Base-by-base conservation (phyloP, 2,888 invertebrate species). In the Rhodophaea formosa region DNA sequence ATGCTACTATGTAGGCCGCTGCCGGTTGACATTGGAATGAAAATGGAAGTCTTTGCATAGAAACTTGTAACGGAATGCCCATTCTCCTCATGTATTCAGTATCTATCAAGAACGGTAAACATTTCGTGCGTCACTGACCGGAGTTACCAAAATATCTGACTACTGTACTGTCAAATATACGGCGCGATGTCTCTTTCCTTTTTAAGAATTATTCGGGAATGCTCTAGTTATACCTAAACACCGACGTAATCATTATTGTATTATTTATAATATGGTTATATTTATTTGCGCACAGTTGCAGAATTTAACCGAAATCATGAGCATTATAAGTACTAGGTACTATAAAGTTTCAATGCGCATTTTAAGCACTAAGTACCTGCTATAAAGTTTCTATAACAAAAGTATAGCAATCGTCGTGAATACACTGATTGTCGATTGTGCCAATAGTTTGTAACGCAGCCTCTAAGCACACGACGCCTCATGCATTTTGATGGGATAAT, bases 401-500 rank as follows among this genome's bases (percentile, higher is more conserved):
- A 51, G 51, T 35, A 51, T 12, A 12, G 17, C 29, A 30, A 43
- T 15, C 43, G 32, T 14, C 1, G 14, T 23, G 23, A 23, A 23
- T 10, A 44, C 45, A 53, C 42, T 16, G 45, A 46, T 32, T 32
- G 32, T 45, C 15, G 56, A 60, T 61, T 60, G 60, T 59, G 61
- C 63, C 59, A 58, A 60, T 56, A 57, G 49, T 32, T 32, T 17
- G 17, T 51, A 51, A 12, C 10, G 16, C 35, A 51, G 51, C 35
- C 59, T 56, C 61, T 57, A 46, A 55, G 54, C 57, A 56, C 56
- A 46, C 59, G 65, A 68, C 67, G 65, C 63, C 64, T 72, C 70
- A 62, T 75, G 75, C 74, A 81, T 80, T 80, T 72, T 79, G 80
- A 80, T 82, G 75, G 77, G 70, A 80, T 80, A 83, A 86, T 80